Base-by-base conservation (phyloP, 2,113 vertebrate genomes). In the Carassius gibelio region DNA sequence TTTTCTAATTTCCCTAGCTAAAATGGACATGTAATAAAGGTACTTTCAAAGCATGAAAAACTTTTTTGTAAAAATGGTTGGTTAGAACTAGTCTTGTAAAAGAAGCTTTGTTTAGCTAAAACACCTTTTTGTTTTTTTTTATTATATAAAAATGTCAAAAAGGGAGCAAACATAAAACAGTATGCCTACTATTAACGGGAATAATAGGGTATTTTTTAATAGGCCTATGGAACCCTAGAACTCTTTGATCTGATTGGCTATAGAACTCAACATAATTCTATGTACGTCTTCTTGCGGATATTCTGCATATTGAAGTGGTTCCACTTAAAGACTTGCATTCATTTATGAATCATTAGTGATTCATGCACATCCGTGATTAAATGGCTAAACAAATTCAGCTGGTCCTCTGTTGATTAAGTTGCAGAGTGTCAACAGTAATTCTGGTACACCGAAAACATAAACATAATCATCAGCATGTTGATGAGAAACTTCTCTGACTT, bases 311-410 rank as follows among this genome's bases (percentile, higher is more conserved):
- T 59, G 59, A 71, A 50, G 38, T 23, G 68, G 13, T 71, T 83
- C 55, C 26, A 45, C 77, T 34, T 81, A 72, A 81, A 80, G 34
- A 14, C 45, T 55, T 42, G 52, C 34, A 15, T 69, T 17, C 26
- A n/a, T 84, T 69, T 85, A 66, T 83, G 36, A 78, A 76, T 89
- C 79, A 88, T 88, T 85, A 85, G 85, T 88, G 87, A 89, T 88
- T 77, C 87, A 89, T 87, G 79, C 50, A 8, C 76, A 82, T 62
- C 50, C 42, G 42, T 88, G 87, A 89, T 89, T 89, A 88, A 85
- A 81, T 61, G 62, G 72, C 75, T 48, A 64, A 72, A 81, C 80
- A 86, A 82, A 82, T 79, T 79, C 48, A 84, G 74, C 82, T 75
- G 74, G 78, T 81, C 83, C 80, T 62, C 79, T 64, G 87, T 77